phyloP scores from a whole-genome alignment of 2,797 vertebrate species.

The Hyperoplus lanceolatus region DNA sequence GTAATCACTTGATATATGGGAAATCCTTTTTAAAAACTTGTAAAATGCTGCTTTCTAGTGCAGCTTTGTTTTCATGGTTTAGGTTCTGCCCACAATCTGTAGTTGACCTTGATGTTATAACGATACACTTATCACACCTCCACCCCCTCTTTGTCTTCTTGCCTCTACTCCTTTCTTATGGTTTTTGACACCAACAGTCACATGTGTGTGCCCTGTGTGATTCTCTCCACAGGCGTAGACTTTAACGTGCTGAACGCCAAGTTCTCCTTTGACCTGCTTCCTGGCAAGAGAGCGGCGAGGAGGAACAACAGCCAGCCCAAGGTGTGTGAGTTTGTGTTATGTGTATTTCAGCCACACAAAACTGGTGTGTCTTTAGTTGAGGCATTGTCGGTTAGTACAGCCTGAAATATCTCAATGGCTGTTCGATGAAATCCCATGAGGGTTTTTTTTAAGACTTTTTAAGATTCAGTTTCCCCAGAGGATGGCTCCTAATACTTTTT shows the following conservation, averaged over 20 bases:
- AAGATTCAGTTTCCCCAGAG: background rate
- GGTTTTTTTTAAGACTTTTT: background rate
- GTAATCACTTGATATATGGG: background rate
- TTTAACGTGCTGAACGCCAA: slow-evolving; percentile 91
- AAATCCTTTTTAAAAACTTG: background rate
- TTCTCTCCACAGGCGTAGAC: slow-evolving; percentile 85
- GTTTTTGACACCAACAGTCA: background rate
- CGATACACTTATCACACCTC: background rate
- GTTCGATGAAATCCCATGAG: background rate
- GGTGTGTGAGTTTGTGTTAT: slow-evolving; percentile 75
- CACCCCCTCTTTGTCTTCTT: background rate
- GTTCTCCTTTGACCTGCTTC: slow-evolving; percentile 93
- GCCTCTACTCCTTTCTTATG: background rate
- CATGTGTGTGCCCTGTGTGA: slow-evolving; percentile 19
- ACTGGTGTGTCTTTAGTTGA: accelerated
- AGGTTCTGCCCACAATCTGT: background rate
- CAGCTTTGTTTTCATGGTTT: background rate
- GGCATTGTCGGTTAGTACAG: background rate
- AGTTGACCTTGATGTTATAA: background rate
- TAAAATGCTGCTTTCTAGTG: background rate
- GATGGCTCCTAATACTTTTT: background rate
- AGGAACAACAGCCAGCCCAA: slow-evolving; percentile 89
- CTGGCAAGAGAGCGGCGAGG: slow-evolving; percentile 91
- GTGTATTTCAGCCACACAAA: background rate
- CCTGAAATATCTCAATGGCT: background rate